phyloP scores from a whole-genome alignment of 2,113 vertebrate genomes.

The Cercopithecus mona region DNA sequence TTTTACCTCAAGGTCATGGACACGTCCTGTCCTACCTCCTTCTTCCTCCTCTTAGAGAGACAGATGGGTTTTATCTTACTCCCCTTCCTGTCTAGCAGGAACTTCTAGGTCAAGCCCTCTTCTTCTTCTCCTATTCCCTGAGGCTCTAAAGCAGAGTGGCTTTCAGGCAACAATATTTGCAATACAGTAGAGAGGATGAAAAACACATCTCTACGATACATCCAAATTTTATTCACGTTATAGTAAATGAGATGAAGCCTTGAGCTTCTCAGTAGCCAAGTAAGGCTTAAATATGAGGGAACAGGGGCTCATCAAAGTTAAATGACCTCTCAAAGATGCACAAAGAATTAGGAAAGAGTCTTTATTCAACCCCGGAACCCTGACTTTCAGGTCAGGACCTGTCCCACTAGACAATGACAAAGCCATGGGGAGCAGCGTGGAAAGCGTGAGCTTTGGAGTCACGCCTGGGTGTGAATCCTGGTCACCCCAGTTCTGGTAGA shows the following conservation, averaged over 20 bases:
- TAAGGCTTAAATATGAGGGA: neutral
- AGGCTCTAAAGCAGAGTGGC: neutral
- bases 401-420: neutral
- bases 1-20: neutral
- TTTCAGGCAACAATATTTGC: neutral
- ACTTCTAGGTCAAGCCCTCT: neutral
- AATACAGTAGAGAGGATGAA: neutral
- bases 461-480: neutral
- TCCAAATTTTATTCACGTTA: neutral
- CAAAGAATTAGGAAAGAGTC: neutral
- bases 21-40: neutral
- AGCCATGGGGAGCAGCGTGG: rapidly evolving
- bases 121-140: neutral
- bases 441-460: neutral
- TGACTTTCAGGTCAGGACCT: neutral
- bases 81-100: neutral
- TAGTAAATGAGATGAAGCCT: neutral
- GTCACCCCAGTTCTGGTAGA: neutral
- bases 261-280: neutral
- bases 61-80: neutral
- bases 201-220: neutral
- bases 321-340: neutral
- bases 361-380: too few species aligned
- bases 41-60: neutral
- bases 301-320: neutral